These are phyloP conservation scores for Hirtodrosophila confusa DNA, from an alignment of 2,888 invertebrate species.

Conservation along the genomic window DNA sequence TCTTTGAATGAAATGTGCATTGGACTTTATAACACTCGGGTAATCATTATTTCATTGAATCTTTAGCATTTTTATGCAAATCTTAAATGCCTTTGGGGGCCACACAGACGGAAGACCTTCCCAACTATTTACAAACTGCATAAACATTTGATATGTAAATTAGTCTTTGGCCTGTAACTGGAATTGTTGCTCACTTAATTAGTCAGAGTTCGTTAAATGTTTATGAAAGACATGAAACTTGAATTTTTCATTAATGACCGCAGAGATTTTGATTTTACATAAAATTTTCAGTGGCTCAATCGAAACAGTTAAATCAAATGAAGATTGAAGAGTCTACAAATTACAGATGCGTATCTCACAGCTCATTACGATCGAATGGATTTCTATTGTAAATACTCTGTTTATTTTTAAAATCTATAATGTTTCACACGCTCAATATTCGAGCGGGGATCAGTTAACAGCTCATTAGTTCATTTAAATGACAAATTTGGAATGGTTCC, in stretches of 20 bases:
- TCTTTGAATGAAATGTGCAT: constrained; percentile 21
- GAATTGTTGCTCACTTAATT: constrained; percentile 48
- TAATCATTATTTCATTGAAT: constrained; percentile 5
- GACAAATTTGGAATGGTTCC: constrained; percentile 18
- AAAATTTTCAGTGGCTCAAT: constrained; percentile 32
- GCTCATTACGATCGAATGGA: constrained; percentile 17
- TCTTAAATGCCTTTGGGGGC: constrained; percentile 20
- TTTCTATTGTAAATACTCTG: constrained; percentile 3
- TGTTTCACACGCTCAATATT: constrained; percentile 35
- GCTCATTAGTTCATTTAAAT: constrained; percentile 35
- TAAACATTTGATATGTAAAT: constrained; percentile 60
- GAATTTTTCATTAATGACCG: constrained; percentile 18
- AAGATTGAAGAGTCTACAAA: constrained; percentile 25
- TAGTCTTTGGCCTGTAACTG: constrained; percentile 6
- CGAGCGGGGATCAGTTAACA: constrained; percentile 11
- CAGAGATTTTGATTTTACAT: constrained; percentile 41
- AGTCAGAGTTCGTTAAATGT: constrained; percentile 45
- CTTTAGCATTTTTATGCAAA: constrained; percentile 61
- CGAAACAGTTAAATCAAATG: constrained; percentile 22
- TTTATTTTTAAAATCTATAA: not conserved
- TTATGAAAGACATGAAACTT: constrained; percentile 55
- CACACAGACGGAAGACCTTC: constrained; percentile 63
- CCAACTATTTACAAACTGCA: constrained; percentile 49
- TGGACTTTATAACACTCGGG: constrained; percentile 6
- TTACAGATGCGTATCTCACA: constrained; percentile 33